Base-by-base conservation (phyloP, 2,797 vertebrate species). In the Acipenser ruthenus region DNA sequence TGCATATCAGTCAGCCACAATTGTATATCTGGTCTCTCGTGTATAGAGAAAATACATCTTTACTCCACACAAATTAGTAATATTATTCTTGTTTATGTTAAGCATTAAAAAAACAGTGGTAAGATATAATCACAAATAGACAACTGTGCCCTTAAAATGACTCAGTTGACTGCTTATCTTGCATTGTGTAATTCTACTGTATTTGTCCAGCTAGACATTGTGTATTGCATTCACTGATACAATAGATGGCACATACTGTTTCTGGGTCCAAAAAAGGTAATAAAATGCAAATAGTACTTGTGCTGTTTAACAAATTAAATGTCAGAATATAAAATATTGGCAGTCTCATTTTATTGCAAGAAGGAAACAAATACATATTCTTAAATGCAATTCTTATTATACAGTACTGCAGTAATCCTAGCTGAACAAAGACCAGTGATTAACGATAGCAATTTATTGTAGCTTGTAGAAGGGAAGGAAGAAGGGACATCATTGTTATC, bases 391-490 rank as follows among this genome's bases (percentile, higher is more conserved):
- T 89, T 90, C 90, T 93, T 89, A 89, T 93, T 90, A 92, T 90
- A 18, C 18, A 18, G 18, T 18, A 73, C 78, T 76, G 73, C 81
- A 83, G 90, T 93, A 95, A 94, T 95, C 91, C 91, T 86, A 83
- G 87, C 85, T 84, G 88, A 92, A 93, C 91, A 89, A 89, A 93
- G 92, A 91, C 78, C 75, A 60, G 87, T 96, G 95, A 97, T 96
- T 95, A 97, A 97, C 93, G 92, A 94, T 90, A 89, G 93, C 94
- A 96, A 97, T 97, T 97, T 97, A 95, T 95, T 93, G 90, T 93
- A 92, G 93, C 91, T 85, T 91, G 83, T 85, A 81, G 70, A 86
- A 80, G 75, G 82, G 72, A 84, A 85, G 88, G 90, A 92, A 93
- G 93, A 87, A 90, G 91, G 93, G 93, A 95, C 93, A 92, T 92